Conservation (phyloP, 2,113 vertebrate species). For the Ranitomeya imitator region DNA sequence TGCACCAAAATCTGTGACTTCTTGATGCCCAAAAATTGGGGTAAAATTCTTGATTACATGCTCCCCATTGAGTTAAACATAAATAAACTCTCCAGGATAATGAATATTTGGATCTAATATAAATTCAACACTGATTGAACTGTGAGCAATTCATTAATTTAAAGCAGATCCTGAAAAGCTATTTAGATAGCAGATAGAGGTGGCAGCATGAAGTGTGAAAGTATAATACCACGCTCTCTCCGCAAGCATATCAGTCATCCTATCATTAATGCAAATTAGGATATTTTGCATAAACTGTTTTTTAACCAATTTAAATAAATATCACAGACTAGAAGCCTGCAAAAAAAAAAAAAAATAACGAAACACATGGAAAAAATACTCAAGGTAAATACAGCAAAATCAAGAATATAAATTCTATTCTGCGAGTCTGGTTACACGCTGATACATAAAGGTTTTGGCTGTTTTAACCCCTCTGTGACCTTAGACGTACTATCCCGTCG, state of each 20-base stretch:
- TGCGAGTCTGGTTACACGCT: no score
- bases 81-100: constrained; percentile 12
- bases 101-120: background rate
- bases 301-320: constrained; percentile 5
- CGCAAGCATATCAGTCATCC: constrained; percentile 4
- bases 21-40: no score
- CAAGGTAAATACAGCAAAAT: background rate
- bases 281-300: background rate
- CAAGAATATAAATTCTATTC: background rate
- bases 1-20: no score
- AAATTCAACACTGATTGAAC: constrained; percentile 8
- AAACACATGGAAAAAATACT: background rate
- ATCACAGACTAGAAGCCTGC: background rate
- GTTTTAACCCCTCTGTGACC: no score
- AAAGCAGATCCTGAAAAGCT: background rate
- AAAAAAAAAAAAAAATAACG: background rate
- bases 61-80: background rate
- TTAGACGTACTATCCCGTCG: no score
- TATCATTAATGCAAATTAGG: constrained; percentile 15
- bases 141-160: constrained; percentile 13
- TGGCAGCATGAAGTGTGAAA: background rate
- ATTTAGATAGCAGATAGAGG: background rate
- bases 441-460: no score
- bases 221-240: background rate
- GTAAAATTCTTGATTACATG: no score